Conservation (phyloP, 2,113 vertebrate genomes). For the Struthio camelus region DNA sequence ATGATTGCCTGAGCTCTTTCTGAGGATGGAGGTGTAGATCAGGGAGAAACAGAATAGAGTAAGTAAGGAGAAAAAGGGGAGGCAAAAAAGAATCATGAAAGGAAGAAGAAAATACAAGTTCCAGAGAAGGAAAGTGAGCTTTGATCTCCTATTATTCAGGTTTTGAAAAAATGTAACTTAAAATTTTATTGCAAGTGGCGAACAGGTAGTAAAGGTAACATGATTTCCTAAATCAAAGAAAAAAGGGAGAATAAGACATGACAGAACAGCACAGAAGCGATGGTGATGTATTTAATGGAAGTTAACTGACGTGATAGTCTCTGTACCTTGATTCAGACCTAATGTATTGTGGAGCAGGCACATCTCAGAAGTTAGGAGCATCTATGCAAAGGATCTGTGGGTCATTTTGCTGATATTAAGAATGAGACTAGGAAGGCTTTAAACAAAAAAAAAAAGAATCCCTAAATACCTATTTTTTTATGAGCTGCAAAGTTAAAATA, state of each 20-base stretch:
- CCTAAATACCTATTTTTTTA: not conserved
- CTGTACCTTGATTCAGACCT: not conserved
- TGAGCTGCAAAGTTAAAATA: not conserved
- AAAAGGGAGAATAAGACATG: not conserved
- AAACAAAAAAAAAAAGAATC: not conserved
- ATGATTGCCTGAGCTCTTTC: not conserved
- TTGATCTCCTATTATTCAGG: not conserved
- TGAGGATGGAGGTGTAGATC: not conserved
- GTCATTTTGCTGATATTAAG: not conserved
- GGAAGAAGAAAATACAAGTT: too few species aligned
- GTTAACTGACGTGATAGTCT: not conserved
- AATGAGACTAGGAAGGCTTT: not conserved
- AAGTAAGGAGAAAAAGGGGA: not conserved
- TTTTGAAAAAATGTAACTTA: not conserved
- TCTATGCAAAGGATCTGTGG: not conserved
- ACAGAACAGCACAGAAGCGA: not conserved
- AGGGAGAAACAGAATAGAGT: not conserved
- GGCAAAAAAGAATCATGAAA: not conserved
- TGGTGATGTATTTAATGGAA: not conserved
- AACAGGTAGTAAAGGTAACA: not conserved
- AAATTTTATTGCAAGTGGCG: not conserved
- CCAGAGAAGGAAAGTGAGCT: not conserved
- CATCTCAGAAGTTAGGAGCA: not conserved
- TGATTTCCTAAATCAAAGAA: not conserved
- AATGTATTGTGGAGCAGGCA: rapidly evolving